Conservation (phyloP, 2,113 vertebrate species). For the Arothron firmamentum region DNA sequence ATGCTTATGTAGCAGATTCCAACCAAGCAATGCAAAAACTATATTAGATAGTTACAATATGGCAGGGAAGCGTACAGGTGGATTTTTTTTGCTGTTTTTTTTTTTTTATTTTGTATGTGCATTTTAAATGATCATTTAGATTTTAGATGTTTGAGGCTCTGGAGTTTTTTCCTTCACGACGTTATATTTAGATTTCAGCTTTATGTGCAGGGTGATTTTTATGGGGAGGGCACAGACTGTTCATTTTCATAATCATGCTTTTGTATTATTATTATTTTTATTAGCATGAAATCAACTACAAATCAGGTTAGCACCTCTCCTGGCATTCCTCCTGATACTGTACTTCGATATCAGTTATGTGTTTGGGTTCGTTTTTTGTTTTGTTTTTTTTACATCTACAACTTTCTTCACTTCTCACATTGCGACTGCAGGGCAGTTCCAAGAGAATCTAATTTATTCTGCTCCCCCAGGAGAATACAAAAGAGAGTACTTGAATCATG, state of each 20-base stretch:
- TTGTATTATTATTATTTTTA: constrained; percentile 41
- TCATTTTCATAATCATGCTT: constrained; percentile 46
- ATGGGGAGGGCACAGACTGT: constrained; percentile 22
- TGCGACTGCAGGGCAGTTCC: constrained; percentile 84
- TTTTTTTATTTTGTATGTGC: constrained; percentile 35
- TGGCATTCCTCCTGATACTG: constrained; percentile 51
- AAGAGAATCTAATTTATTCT: constrained; percentile 80
- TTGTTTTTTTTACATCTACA: constrained; percentile 19
- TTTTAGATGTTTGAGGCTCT: constrained; percentile 50
- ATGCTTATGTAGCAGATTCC: constrained; percentile 12
- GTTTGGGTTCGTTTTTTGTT: constrained; percentile 50
- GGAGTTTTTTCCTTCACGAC: constrained; percentile 47
- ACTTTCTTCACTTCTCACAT: constrained; percentile 59
- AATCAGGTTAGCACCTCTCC: constrained; percentile 58
- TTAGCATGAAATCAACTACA: constrained; percentile 36
- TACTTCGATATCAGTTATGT: constrained; percentile 62
- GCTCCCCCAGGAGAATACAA: constrained; percentile 61
- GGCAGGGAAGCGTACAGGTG: constrained; percentile 53
- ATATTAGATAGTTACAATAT: neutral
- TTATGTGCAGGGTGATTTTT: constrained; percentile 20
- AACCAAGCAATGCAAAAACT: neutral
- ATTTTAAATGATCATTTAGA: constrained; percentile 3
- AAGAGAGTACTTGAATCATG: constrained; percentile 76
- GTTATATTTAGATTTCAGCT: constrained; percentile 46
- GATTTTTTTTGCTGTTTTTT: constrained; percentile 44